Base-by-base conservation (phyloP, 2,888 invertebrate genomes). In the Camptogramma bilineatum region DNA sequence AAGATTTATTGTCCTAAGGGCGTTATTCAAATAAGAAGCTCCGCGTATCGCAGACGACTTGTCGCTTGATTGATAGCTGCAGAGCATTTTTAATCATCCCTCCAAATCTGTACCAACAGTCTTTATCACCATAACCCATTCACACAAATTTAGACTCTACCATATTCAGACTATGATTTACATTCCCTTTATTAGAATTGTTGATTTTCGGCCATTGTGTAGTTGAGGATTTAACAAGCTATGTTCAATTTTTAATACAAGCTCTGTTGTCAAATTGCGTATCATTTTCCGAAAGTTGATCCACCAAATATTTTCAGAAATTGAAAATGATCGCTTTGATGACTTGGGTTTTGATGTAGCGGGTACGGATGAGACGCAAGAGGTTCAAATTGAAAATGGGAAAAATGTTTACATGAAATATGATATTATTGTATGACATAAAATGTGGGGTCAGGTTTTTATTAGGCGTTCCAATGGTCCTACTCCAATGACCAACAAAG, bases 1-100 rank as follows among this genome's bases (percentile, higher is more conserved):
- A 60, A 19, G 52, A 64, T 69, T 67, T 71, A 24, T 68, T 74
- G 66, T 77, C 56, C 68, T 58, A 66, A 73, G 69, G 75, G 69
- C 78, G 78, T 83, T 90, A 90, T 90, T 88, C 85, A 90, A 90
- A 91, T 90, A 87, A 87, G 88, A 82, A 81, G 76, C 82, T 73
- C 71, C 77, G 80, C 80, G 80, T 84, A 87, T 84, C 84, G 82
- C 78, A 77, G 78, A 78, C 81, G 83, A 87, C 86, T 84, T 81
- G 86, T 86, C 85, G 79, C 76, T 83, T 92, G 91, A 92, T 92
- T 86, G 92, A 92, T 91, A 79, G 86, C 83, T 82, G 75, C 76
- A 74, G 81, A 84, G 83, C 82, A 85, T 87, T 91, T 91, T 91
- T 91, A 91, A 91, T 92, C 88, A 88, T 86, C 80, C 81, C 68